phyloP scores from a whole-genome alignment of 2,113 vertebrate genomes.

The Phoxinus phoxinus region DNA sequence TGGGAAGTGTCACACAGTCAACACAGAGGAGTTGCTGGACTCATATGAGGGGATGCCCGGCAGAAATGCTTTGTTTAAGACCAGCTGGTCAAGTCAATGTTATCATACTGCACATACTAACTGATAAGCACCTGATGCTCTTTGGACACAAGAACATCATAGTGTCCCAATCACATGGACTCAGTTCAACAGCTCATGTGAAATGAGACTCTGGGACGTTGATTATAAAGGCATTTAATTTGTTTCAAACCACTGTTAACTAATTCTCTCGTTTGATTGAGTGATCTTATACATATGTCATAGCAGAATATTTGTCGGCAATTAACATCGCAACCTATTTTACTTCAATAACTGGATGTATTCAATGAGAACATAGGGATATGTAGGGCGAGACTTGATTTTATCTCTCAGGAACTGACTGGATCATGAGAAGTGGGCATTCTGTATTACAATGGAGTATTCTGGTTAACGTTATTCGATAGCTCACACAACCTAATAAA shows the following conservation, averaged over 20 bases:
- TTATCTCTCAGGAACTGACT: background rate
- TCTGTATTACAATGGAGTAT: too few species aligned
- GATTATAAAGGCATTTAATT: background rate
- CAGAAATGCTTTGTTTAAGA: constrained; percentile 23
- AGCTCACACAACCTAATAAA: background rate
- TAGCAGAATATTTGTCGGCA: background rate
- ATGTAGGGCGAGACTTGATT: background rate
- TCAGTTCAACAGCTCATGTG: background rate
- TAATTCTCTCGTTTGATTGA: background rate
- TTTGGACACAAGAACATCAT: background rate
- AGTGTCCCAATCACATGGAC: background rate
- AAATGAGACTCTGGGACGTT: background rate
- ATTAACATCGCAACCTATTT: background rate
- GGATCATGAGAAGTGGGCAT: background rate
- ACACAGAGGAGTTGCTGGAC: constrained; percentile 40
- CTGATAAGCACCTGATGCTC: background rate
- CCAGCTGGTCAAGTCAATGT: constrained; percentile 30
- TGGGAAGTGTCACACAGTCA: constrained; percentile 46
- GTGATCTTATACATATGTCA: background rate
- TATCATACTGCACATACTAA: constrained; percentile 3
- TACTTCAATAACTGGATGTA: background rate
- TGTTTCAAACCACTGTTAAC: background rate
- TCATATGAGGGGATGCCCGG: background rate
- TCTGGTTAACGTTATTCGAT: background rate
- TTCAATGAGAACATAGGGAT: background rate